Base-by-base conservation (phyloP, 2,888 invertebrate genomes). In the Acanthosepion lycidas region DNA sequence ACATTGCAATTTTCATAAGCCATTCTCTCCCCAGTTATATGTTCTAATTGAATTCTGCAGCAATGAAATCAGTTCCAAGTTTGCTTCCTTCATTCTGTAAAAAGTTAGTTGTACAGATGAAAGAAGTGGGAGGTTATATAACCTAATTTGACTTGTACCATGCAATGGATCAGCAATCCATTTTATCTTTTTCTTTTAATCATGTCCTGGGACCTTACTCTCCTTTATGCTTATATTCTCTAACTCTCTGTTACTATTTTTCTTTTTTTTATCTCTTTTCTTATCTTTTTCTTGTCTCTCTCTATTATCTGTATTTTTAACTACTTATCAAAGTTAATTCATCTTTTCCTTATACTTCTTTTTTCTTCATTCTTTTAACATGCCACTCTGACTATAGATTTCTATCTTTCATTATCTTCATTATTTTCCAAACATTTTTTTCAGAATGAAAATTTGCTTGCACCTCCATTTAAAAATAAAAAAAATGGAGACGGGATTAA, bases 51-150 rank as follows among this genome's bases (percentile, higher is more conserved):
- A 78, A 78, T 78, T 78, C 78, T 78, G 9, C 33, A 78, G 15
- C n/a, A n/a, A 78, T 78, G 18, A n/a, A 78, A 78, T n/a, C n/a
- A n/a, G 78, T 78, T 78, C n/a, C 33, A 78, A 78, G 78, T 78
- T 78, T n/a, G n/a, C 33, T 78, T 78, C n/a, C n/a, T 78, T 78
- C 78, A 33, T n/a, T 78, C 78, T 78, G 78, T 78, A 78, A 78
- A 78, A 78, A 1, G 4, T 12, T 78, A 78, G n/a, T 78, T 78
- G n/a, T 33, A 33, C 78, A 78, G 78, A 18, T 78, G 78, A n/a
- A 0, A n/a, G n/a, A 59, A 59, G 23, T n/a, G 15, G n/a, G 12
- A 33, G n/a, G n/a, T 33, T 78, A 15, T 78, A n/a, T 78, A 15
- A 18, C 33, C 18, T 78, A n/a, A 78, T 28, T 78, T 78, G 78